Evolutionary conservation across 2,888 invertebrate genomes (phyloP).

Genomic region (Notocelia uddmanniana): DNA sequence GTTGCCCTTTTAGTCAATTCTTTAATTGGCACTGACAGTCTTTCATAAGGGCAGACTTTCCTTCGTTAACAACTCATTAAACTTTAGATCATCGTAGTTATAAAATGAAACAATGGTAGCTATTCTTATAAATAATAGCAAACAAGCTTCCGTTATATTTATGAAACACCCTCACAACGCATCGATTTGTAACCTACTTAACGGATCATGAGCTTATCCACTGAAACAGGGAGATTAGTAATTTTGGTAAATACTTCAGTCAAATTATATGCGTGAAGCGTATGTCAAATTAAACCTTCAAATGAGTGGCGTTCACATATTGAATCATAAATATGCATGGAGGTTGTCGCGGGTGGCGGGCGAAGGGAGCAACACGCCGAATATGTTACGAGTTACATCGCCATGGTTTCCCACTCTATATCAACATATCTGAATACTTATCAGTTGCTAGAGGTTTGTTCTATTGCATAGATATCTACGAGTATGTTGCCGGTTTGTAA

Average conservation of each 20-base stretch:
- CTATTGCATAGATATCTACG: neutral
- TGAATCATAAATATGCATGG: conserved; percentile 67
- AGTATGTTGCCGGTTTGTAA: neutral
- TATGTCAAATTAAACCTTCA: conserved; percentile 58
- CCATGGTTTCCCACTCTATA: conserved; percentile 1
- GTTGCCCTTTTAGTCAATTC: conserved; percentile 13
- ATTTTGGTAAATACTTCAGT: conserved; percentile 44
- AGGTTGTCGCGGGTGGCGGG: conserved; percentile 51
- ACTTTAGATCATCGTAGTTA: neutral
- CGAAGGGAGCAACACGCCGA: conserved; percentile 29
- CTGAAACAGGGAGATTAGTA: conserved; percentile 33
- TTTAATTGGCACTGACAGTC: conserved; percentile 22
- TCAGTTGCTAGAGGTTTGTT: neutral
- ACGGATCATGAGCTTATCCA: conserved; percentile 26
- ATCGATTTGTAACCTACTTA: conserved; percentile 31
- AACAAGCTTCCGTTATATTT: neutral
- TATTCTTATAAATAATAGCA: neutral
- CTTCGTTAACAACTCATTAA: neutral
- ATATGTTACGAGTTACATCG: conserved; percentile 29
- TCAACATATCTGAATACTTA: neutral
- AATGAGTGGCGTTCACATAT: conserved; percentile 61
- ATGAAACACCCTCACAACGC: neutral
- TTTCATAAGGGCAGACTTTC: neutral
- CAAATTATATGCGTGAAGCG: conserved; percentile 52
- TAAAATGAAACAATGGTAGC: neutral